Base-by-base conservation (phyloP, 2,888 invertebrate species). In the Euphydryas editha region DNA sequence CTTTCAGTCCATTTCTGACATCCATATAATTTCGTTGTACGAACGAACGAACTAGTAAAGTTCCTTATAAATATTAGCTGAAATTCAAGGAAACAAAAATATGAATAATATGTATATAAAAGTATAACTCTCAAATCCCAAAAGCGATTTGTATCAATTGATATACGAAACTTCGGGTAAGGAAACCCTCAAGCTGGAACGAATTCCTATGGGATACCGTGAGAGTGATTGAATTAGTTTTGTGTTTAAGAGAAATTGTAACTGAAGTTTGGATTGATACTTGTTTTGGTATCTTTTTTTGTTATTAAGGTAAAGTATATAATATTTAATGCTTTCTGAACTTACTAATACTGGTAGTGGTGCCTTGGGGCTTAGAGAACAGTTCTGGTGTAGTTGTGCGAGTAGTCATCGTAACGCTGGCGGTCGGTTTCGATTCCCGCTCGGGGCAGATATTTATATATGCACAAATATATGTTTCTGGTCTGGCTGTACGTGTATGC, bases 141-240 rank as follows among this genome's bases (percentile, higher is more conserved):
- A 62, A 72, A 73, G 75, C 72, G 72, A 76, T 76, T 76, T 75
- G 75, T 77, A 76, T 75, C 76, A 76, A 75, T 75, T 73, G 73
- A 70, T 73, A 73, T 68, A 67, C 65, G 62, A 70, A 72, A 75
- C 61, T 70, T 68, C 42, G 62, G 21, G 69, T 70, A 73, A 71
- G 70, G 74, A 72, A 70, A 70, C 69, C 59, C 72, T 20, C 24
- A 51, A 51, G 59, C 71, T 68, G 73, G 72, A 72, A 73, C 73
- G 68, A 47, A 47, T 42, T 74, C 80, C 77, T 65, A 8, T 8
- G 78, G 78, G 82, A 78, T 62, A 46, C 54, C 65, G 62, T 64
- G 47, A 18, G 10, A 39, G 73, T 72, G 78, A 80, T 81, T 81
- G 81, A 81, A 81, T 81, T 81, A 79, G 78, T 80, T 80, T 75